These are phyloP conservation scores for Drosophila robusta DNA, from an alignment of 2,888 invertebrate genomes.

Conservation along the genomic window DNA sequence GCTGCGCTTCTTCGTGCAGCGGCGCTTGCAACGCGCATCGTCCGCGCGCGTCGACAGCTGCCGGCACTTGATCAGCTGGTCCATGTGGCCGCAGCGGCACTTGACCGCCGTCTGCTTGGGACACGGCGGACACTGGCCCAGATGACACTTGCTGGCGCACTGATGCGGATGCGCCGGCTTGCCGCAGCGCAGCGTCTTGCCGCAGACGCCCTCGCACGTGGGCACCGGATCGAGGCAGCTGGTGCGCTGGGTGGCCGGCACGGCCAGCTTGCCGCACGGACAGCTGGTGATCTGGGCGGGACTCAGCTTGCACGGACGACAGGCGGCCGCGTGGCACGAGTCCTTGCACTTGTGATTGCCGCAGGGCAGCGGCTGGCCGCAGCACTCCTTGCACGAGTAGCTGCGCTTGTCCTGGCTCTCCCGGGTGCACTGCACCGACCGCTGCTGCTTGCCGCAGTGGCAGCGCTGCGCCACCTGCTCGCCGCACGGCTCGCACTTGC, in stretches of 20 bases:
- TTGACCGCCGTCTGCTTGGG: conserved; percentile 90
- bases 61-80: conserved; percentile 91
- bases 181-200: conserved; percentile 89
- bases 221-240: conserved; percentile 93
- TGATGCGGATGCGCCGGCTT: conserved; percentile 88
- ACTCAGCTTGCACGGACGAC: conserved; percentile 88
- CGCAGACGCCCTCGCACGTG: conserved; percentile 90
- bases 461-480: conserved; percentile 89
- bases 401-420: conserved; percentile 85
- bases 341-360: conserved; percentile 90
- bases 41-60: conserved; percentile 89
- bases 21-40: conserved; percentile 93
- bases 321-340: conserved; percentile 89
- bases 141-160: conserved; percentile 88
- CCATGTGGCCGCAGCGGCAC: conserved; percentile 95
- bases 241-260: conserved; percentile 86
- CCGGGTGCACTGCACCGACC: conserved; percentile 88
- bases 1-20: conserved; percentile 94
- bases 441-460: conserved; percentile 88
- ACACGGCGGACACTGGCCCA: conserved; percentile 92
- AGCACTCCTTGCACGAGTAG: conserved; percentile 88
- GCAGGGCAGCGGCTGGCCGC: conserved; percentile 88
- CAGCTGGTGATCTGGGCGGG: conserved; percentile 89
- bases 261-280: conserved; percentile 90
- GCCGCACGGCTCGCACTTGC: conserved; percentile 90